Percentiles rank a stretch among this genome's conserved stretches.
These are phyloP conservation scores for Parochlus steinenii DNA, from an alignment of 2,888 invertebrate genomes.

Conservation along the genomic window DNA sequence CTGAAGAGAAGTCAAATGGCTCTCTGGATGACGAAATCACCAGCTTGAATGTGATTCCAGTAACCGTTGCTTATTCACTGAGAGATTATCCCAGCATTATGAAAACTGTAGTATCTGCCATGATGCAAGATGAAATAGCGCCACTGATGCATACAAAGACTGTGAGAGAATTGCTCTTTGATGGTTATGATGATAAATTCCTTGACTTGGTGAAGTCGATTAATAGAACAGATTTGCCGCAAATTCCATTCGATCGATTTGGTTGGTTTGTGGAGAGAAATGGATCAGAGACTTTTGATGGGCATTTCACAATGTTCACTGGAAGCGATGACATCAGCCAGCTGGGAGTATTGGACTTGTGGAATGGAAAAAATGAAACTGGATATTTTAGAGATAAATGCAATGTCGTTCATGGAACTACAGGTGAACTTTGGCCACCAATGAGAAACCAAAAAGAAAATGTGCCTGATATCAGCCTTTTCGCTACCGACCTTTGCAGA, in stretches of 20 bases:
- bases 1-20: conserved; percentile 51
- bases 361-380: conserved; percentile 45
- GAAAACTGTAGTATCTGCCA: too few species aligned
- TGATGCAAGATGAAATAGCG: conserved; percentile 36
- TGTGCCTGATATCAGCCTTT: conserved; percentile 44
- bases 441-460: conserved; percentile 26
- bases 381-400: conserved; percentile 43
- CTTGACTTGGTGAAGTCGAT: too few species aligned
- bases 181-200: conserved; percentile 62
- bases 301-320: conserved; percentile 58
- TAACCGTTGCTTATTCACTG: too few species aligned
- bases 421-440: conserved; percentile 71
- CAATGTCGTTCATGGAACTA: conserved; percentile 50
- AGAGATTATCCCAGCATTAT: too few species aligned
- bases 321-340: conserved; percentile 46
- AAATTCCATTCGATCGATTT: conserved; percentile 63
- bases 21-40: conserved; percentile 47
- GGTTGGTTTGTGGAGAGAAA: conserved; percentile 78
- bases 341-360: conserved; percentile 50
- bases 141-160: conserved; percentile 42
- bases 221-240: too few species aligned
- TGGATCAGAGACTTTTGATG: conserved; percentile 52
- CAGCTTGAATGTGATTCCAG: conserved; percentile 64
- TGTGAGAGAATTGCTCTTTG: conserved; percentile 53
- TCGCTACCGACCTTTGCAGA: conserved; percentile 66